Evolutionary conservation across 2,888 invertebrate genomes (phyloP), one percentile per base, ranked within the genome.

Genomic region (Acheta domesticus): DNA sequence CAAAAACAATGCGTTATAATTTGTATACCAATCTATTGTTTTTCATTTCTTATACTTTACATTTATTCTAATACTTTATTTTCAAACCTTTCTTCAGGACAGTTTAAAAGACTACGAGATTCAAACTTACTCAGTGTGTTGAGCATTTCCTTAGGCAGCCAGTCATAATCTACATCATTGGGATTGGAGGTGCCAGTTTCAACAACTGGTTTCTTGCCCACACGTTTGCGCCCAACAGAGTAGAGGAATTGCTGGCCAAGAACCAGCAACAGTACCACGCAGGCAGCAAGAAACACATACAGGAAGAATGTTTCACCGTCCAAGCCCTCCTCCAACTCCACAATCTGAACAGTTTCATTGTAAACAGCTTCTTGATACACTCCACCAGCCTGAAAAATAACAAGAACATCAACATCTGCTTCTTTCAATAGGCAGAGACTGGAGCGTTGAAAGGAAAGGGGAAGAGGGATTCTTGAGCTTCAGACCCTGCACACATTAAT

Each of bases 301-400:
- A 99, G 89, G 92, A 99, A 99, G 90, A 99, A 96, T 36, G 98
- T 99, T 90, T 99, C 99, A 36, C 98, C 97, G 86, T 99, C 99
- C 81, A 99, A 89, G 79, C 98, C 98, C 87, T 98, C 97, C 83
- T 99, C 98, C 74, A 99, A 90, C 88, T 99, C 99, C 5, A 96
- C 92, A 80, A 99, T 95, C 87, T 95, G 95, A 49, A 99, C 91
- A 0, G 99, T 99, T 88, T 99, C 97, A 87, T 99, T 99, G 91
- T 96, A 99, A 4, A 99, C 96, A 75, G 98, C 96, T 87, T 97
- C 97, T 87, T 93, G 91, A 87, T 89, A 93, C 81, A 88, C 86
- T 81, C 89, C 89, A 23, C 93, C 93, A 83, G 90, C 91, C 91
- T 90, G 85, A 82, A 85, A 84, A 83, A 49, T 81, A 36, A 36